These are phyloP conservation scores for Melospiza melodia DNA, from an alignment of 2,113 vertebrate genomes.

Conservation along the genomic window DNA sequence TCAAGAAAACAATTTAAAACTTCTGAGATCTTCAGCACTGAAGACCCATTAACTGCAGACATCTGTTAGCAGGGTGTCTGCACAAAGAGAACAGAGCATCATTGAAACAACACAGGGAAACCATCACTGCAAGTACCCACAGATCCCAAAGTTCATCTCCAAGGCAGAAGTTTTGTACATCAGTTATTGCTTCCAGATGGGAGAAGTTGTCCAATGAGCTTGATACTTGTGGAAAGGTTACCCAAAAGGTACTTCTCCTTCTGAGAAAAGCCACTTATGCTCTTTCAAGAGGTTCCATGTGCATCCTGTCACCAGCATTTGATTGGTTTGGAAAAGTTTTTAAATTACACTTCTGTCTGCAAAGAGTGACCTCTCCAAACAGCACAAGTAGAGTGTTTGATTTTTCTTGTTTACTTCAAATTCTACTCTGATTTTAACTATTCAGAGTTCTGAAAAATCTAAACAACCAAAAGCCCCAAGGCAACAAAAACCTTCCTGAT, in stretches of 20 bases:
- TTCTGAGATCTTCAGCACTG: neutral
- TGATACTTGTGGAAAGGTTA: neutral
- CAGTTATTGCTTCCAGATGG: neutral
- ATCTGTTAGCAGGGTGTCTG: neutral
- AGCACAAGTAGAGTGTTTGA: neutral
- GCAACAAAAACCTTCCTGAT: neutral
- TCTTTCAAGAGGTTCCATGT: conserved; percentile 11
- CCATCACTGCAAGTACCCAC: neutral
- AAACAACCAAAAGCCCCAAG: neutral
- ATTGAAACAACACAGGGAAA: neutral
- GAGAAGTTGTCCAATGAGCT: neutral
- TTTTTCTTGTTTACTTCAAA: conserved; percentile 34
- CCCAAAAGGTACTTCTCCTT: neutral
- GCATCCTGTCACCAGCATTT: neutral
- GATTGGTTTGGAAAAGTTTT: neutral
- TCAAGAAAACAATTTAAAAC: neutral
- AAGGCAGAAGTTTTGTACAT: neutral
- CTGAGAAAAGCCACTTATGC: conserved; percentile 29
- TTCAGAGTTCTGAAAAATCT: neutral
- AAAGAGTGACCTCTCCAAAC: conserved; percentile 40
- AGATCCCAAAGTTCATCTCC: neutral
- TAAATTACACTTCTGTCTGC: neutral
- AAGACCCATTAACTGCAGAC: neutral
- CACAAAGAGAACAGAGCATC: neutral
- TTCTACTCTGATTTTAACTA: neutral